These are phyloP conservation scores for Hyposoter didymator DNA, from an alignment of 2,888 invertebrate species.

Conservation along the genomic window DNA sequence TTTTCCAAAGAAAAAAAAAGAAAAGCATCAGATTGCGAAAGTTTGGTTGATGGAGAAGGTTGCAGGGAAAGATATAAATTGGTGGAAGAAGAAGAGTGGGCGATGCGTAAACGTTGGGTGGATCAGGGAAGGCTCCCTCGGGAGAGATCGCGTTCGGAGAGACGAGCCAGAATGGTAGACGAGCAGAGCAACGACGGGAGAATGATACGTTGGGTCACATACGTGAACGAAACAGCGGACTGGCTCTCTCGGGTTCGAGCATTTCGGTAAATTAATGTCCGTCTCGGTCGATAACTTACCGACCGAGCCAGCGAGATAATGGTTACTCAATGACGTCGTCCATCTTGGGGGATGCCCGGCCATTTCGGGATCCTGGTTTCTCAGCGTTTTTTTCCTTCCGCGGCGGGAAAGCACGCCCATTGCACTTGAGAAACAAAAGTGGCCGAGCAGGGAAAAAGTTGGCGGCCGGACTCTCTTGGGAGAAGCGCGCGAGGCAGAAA, in stretches of 20 bases:
- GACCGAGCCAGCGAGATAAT: slow-evolving; percentile 65
- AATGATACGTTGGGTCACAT: slow-evolving; percentile 24
- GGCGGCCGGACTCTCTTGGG: neutral
- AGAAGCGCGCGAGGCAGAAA: neutral
- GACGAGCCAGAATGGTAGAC: slow-evolving; percentile 36
- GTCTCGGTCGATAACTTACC: slow-evolving; percentile 75
- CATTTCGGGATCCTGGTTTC: slow-evolving; percentile 54
- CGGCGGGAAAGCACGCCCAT: neutral
- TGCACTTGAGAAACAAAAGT: neutral
- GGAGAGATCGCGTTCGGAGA: slow-evolving; percentile 76
- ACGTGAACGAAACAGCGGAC: slow-evolving; percentile 30
- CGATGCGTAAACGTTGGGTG: slow-evolving; percentile 78
- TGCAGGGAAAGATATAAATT: slow-evolving; percentile 78
- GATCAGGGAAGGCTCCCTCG: slow-evolving; percentile 77
- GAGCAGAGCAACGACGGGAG: neutral
- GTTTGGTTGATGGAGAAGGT: slow-evolving; percentile 50
- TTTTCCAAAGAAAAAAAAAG: too few relatives aligned
- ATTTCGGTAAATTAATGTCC: slow-evolving; percentile 81
- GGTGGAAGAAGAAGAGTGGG: slow-evolving; percentile 74
- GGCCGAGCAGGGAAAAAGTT: neutral
- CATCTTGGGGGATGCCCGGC: slow-evolving; percentile 58
- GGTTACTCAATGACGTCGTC: slow-evolving; percentile 64
- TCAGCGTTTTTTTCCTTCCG: slow-evolving; percentile 28
- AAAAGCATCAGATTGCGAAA: neutral
- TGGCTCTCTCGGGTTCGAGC: slow-evolving; percentile 48